phyloP scores from a whole-genome alignment of 2,888 invertebrate genomes.

The Volucella bombylans region DNA sequence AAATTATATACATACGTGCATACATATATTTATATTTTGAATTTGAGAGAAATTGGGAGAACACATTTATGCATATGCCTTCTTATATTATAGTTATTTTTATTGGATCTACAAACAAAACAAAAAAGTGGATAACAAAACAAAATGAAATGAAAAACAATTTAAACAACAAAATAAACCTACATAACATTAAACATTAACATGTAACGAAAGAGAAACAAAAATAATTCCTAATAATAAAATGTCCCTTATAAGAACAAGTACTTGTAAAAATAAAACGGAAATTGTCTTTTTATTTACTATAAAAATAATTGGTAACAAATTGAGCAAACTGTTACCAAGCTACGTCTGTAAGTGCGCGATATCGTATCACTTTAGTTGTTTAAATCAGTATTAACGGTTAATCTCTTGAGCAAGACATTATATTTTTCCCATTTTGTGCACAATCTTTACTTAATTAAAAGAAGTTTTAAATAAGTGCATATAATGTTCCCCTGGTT shows the following conservation, averaged over 20 bases:
- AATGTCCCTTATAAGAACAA: conserved; percentile 42
- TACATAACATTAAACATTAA: too few species aligned
- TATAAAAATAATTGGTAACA: too few species aligned
- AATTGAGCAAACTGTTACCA: too few species aligned
- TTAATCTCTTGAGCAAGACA: too few species aligned
- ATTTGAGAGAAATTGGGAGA: conserved; percentile 56
- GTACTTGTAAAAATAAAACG: conserved; percentile 53
- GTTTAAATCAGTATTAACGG: too few species aligned
- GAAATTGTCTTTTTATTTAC: neutral
- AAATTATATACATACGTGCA: conserved; percentile 48
- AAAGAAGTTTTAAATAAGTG: too few species aligned
- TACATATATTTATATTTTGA: conserved; percentile 69
- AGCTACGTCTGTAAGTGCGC: too few species aligned
- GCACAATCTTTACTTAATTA: too few species aligned
- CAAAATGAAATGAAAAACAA: conserved; percentile 23
- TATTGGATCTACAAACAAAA: conserved; percentile 59
- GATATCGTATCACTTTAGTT: too few species aligned
- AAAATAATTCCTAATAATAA: conserved; percentile 44
- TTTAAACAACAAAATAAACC: neutral
- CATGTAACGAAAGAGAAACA: conserved; percentile 20
- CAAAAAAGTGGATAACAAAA: conserved; percentile 2
- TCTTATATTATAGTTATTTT: conserved; percentile 70
- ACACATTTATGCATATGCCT: conserved; percentile 67
- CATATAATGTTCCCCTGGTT: too few species aligned
- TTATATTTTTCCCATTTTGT: too few species aligned